Evolutionary conservation across 1,140 invertebrate species (phyloP), one percentile per base, ranked within the genome.

Genomic region (Diachasma alloeum): DNA sequence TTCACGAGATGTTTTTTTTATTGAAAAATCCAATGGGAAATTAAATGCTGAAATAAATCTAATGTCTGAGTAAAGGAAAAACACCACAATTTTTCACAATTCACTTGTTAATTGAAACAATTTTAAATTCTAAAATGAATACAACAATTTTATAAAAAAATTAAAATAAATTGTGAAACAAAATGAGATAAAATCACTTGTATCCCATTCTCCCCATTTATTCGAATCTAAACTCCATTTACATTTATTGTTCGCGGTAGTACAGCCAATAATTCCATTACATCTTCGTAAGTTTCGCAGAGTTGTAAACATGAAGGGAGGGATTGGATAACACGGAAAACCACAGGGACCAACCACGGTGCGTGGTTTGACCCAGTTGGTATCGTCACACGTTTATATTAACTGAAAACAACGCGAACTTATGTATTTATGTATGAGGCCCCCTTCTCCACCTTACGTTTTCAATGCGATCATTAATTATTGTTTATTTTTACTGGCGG

Each of bases 261-360:
- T n/a, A 63, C 22, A 63, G 8, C 6, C 15, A 63, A 26, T 63
- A 63, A 63, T 63, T 63, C 11, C 24, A 31, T 63, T 26, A 26
- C 19, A 26, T 63, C 59, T 63, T 63, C 10, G 59, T 15, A 56
- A 31, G 48, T 56, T 56, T 56, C 6, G 48, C 48, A 15, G 48
- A 19, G 59, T 31, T 5, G 8, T 26, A 63, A 26, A 71, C 39
- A 71, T 26, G 42, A 48, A 48, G 13, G 69, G 31, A 6, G 31
- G 69, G 44, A 71, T 71, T 48, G 46, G 42, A 71, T 71, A 71
- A 48, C 69, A 53, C 44, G 69, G 44, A 46, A 71, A 48, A 71
- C 42, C 69, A 48, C 69, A 48, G 39, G 39, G 36, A 44, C 39
- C 15, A 71, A 71, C 36, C 36, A 22, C 39, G 4, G 15, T 26